Evolutionary conservation across 1,140 invertebrate genomes (phyloP).

Genomic region (Hylyphantes graminicola): DNA sequence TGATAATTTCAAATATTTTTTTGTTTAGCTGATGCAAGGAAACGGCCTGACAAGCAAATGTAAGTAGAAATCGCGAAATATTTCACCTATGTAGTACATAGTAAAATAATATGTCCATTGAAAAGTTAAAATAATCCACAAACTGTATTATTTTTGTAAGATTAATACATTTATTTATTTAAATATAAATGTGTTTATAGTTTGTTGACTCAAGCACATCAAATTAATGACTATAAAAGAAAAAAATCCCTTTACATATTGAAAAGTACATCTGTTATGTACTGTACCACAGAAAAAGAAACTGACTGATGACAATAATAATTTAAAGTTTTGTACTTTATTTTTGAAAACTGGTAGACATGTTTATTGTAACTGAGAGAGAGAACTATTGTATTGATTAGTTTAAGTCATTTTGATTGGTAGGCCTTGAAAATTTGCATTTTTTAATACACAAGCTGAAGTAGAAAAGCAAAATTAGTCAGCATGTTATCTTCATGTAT

Average conservation of each 20-base stretch:
- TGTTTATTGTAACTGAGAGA: not conserved
- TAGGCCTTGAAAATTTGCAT: no score
- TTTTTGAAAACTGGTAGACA: not conserved
- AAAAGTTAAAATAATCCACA: no score
- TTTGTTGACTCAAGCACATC: not conserved
- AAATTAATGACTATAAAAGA: not conserved
- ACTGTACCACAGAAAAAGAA: not conserved
- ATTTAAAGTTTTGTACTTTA: not conserved
- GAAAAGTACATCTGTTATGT: not conserved
- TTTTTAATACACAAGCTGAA: no score
- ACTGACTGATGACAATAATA: not conserved
- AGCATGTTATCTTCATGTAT: not conserved
- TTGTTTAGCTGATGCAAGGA: conserved; percentile 12
- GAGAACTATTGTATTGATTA: not conserved
- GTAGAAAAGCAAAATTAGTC: no score
- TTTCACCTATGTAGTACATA: not conserved
- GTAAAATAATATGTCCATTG: not conserved
- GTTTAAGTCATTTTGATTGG: no score
- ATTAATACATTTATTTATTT: not conserved
- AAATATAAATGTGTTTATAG: not conserved
- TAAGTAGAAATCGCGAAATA: not conserved
- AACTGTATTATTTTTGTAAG: not conserved
- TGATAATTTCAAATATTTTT: not conserved
- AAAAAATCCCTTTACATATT: not conserved
- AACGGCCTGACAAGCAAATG: not conserved